Percentiles rank a stretch among this genome's conserved stretches.
Evolutionary conservation across 2,797 vertebrate species (phyloP).

Genomic region (Nannoperca australis): DNA sequence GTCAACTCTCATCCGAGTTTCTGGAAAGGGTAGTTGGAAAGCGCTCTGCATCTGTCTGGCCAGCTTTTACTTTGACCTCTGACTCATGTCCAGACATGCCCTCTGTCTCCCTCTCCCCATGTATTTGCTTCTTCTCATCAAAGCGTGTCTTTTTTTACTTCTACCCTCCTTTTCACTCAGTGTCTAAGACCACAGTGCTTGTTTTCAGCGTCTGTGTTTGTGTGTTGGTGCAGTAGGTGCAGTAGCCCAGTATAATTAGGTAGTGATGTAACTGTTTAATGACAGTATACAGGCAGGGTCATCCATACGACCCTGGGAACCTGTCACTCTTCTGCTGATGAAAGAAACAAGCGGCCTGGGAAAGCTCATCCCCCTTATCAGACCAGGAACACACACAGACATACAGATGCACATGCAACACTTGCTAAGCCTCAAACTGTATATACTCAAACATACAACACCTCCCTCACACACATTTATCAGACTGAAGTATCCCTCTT

Average conservation of each 20-base stretch:
- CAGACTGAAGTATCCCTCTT: constrained; percentile 15
- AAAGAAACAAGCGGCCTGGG: constrained; percentile 82
- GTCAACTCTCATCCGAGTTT: constrained; percentile 63
- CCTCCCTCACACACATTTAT: constrained; percentile 19
- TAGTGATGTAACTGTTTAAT: constrained; percentile 79
- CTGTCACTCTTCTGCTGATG: constrained; percentile 78
- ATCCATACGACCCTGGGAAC: constrained; percentile 82
- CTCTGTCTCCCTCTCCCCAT: constrained; percentile 47
- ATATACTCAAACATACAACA: constrained; percentile 46
- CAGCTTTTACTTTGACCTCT: constrained; percentile 66
- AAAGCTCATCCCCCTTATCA: constrained; percentile 83
- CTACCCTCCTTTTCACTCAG: constrained; percentile 43
- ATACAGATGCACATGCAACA: constrained; percentile 40
- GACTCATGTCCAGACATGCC: constrained; percentile 80
- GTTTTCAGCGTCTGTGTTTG: constrained; percentile 29
- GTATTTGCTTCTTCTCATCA: constrained; percentile 56
- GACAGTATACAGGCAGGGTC: constrained; percentile 75
- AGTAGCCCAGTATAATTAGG: constrained; percentile 69
- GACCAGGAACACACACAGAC: constrained; percentile 64
- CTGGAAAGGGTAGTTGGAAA: constrained; percentile 65
- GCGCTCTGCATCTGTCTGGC: constrained; percentile 49
- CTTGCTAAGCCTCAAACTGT: constrained; percentile 18
- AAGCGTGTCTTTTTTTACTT: constrained; percentile 41
- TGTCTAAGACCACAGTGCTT: constrained; percentile 38
- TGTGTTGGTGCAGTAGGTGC: constrained; percentile 51